phyloP scores from a whole-genome alignment of 1,140 invertebrate genomes.

The Penaeus indicus region DNA sequence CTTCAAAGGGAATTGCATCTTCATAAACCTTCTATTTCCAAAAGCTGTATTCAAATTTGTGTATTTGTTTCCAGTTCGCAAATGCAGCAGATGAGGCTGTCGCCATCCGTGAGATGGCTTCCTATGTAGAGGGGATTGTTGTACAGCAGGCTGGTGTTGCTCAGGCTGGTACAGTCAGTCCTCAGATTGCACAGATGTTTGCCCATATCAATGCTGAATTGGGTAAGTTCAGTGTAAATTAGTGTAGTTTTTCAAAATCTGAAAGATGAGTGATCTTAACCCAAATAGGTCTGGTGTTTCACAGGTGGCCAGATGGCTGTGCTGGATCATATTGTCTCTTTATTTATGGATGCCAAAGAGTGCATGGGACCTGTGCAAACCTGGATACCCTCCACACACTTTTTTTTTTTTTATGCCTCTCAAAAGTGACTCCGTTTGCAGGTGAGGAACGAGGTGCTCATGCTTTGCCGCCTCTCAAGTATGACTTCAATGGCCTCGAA shows the following conservation, averaged over 20 bases:
- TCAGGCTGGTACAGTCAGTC: conserved; percentile 44
- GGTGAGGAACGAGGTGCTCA: conserved; percentile 73
- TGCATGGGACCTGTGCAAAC: too few species aligned
- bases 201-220: conserved; percentile 62
- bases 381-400: background rate
- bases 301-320: too few species aligned
- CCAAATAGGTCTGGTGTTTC: too few species aligned
- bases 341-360: too few species aligned
- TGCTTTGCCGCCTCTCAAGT: conserved; percentile 91
- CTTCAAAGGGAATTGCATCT: background rate
- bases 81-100: conserved; percentile 65
- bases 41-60: background rate
- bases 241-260: background rate
- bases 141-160: conserved; percentile 60
- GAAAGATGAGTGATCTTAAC: background rate
- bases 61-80: conserved; percentile 55
- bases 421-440: background rate
- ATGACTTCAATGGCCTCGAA: conserved; percentile 96
- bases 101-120: conserved; percentile 63
- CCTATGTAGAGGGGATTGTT: conserved; percentile 61
- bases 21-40: background rate
- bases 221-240: conserved; percentile 41
- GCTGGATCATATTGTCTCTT: too few species aligned
- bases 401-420: background rate
- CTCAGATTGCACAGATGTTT: conserved; percentile 63